Evolutionary conservation across 2,113 vertebrate genomes (phyloP), one percentile per base, ranked within the genome.

Genomic region (Tretioscincus oriximinensis): DNA sequence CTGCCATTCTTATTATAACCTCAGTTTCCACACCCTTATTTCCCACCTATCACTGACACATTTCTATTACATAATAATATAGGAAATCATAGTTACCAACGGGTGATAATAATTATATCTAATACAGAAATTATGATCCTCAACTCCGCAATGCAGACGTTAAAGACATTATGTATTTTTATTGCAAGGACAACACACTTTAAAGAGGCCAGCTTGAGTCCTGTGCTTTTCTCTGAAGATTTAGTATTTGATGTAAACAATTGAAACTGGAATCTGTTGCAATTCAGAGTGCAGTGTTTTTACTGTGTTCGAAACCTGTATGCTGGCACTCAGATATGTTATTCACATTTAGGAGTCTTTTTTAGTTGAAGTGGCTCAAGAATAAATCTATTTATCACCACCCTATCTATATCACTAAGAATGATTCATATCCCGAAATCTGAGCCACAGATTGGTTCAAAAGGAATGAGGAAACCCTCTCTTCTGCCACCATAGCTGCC

Each of bases 1-100:
- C 86, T 90, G 88, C 82, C 88, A 90, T 16, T 78, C 4, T 54
- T 88, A 90, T 79, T 85, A 91, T 91, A 92, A 81, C 18, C 26
- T 86, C 66, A 80, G 78, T 84, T 86, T 82, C 82, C 26, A 88
- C 28, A 72, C 45, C 67, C 84, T 78, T 84, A 58, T 85, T 89
- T 92, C 35, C n/a, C 80, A 83, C 29, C 61, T 85, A 66, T 87
- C 20, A 0, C 21, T 76, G 54, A 66, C 77, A 78, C 86, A 73
- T 82, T 83, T 85, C 83, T 58, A 78, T 77, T 84, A 73, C 79
- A 73, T 68, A 76, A 16, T 35, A 28, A 61, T 84, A 73, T 84
- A 71, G 81, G 35, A 77, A 63, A 24, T 0, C 0, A 66, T 60
- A n/a, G 6, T 28, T 67, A 41, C 60, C 31, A 29, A 65, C 2